A percentile compares a stretch with the other conserved stretches of the same genome.
Conservation (phyloP, 2,113 vertebrate genomes). For the Urocolius indicus region DNA sequence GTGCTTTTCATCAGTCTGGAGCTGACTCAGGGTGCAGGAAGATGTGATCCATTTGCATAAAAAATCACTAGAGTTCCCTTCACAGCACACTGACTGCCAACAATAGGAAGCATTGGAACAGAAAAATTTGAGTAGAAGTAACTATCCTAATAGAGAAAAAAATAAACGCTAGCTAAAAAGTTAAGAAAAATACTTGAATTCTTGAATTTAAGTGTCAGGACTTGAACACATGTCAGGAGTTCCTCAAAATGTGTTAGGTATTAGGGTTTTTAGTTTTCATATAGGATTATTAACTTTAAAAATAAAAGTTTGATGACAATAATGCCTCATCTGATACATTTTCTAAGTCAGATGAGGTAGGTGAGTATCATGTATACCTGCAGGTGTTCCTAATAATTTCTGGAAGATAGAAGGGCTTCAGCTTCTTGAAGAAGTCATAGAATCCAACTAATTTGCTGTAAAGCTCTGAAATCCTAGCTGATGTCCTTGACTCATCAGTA, state of each 20-base stretch:
- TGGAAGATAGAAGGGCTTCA: background rate
- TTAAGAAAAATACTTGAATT: background rate
- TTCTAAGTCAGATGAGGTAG: background rate
- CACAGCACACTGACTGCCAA: accelerated
- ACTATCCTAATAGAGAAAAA: background rate
- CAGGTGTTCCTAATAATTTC: background rate
- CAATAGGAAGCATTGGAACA: accelerated
- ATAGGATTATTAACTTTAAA: background rate
- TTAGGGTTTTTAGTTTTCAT: background rate
- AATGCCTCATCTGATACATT: background rate
- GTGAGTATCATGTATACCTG: background rate
- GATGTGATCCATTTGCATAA: background rate
- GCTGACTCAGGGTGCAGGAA: background rate
- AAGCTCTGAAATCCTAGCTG: background rate
- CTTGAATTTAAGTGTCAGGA: background rate
- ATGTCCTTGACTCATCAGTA: slow-evolving; percentile 1
- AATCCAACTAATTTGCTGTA: background rate
- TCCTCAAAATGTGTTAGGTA: background rate
- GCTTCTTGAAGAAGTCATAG: background rate
- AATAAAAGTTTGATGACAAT: background rate
- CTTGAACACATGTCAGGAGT: background rate
- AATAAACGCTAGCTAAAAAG: background rate
- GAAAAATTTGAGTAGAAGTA: background rate
- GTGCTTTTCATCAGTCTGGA: background rate
- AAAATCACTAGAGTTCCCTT: background rate